Base-by-base conservation (phyloP, 2,797 vertebrate genomes). In the Schizopygopsis pylzovi region DNA sequence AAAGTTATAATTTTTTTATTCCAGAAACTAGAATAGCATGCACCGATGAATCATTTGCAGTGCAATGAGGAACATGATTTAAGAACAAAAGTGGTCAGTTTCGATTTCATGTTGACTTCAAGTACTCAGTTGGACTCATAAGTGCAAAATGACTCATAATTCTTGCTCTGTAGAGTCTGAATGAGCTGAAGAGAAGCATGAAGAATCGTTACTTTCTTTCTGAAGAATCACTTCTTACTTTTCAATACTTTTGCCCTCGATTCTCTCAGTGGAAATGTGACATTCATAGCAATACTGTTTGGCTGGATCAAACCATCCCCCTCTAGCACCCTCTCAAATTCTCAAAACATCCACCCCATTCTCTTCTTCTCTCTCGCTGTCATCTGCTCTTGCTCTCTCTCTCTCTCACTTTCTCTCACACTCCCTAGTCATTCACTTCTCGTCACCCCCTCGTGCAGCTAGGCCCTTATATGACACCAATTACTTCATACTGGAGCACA, bases 401-500 rank as follows among this genome's bases (percentile, higher is more conserved):
- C 49, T 25, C 49, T 61, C 67, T n/a, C 28, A 9, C 70, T 45
- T 25, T 6, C 52, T 6, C 39, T 43, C 75, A 20, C 52, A 47
- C 22, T 84, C 81, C 37, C 82, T 10, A 8, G 81, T 45, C 81
- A 85, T 86, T 88, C 91, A 88, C 91, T 92, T 79, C 78, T 79
- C 16, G 47, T 84, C 76, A 77, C 59, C 8, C 45, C n/a, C 76
- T 73, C 43, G 47, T 84, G 52, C 80, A 88, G 84, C 81, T 61
- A 81, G 54, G 81, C 85, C 28, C 81, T 75, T 79, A 61, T 73
- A 81, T 88, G 81, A 87, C 81, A 85, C 85, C 89, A 88, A 88
- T 88, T 90, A 90, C 87, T 85, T 82, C 67, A 85, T 56, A 49
- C 52, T 61, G 79, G 54, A 54, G 54, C 84, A 41, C 67, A 78